These are phyloP conservation scores for Propithecus perrieri DNA, from an alignment of 2,797 vertebrate genomes.

Conservation along the genomic window DNA sequence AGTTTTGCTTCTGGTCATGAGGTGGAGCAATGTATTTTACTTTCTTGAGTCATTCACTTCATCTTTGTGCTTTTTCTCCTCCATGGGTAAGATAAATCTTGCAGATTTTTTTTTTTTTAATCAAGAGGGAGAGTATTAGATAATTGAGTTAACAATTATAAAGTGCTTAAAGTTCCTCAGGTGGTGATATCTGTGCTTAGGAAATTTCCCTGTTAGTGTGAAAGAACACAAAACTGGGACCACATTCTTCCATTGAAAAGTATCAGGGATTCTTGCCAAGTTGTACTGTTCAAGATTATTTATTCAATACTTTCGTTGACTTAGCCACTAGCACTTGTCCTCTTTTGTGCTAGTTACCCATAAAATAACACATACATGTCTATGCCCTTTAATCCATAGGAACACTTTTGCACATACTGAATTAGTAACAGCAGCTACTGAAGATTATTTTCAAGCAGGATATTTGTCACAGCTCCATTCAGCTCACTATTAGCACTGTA, in stretches of 20 bases:
- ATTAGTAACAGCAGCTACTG: background rate
- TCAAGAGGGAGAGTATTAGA: conserved; percentile 5
- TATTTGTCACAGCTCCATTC: background rate
- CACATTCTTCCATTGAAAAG: conserved; percentile 30
- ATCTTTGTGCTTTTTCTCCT: conserved; percentile 45
- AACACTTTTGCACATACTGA: background rate
- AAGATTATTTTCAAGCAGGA: background rate
- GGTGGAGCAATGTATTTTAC: background rate
- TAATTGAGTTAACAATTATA: conserved; percentile 3
- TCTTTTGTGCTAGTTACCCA: background rate
- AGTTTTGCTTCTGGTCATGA: background rate
- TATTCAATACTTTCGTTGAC: background rate
- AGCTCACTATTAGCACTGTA: background rate
- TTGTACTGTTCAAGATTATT: conserved; percentile 6
- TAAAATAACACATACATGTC: background rate
- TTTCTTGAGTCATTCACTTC: conserved; percentile 19
- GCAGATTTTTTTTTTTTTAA: background rate
- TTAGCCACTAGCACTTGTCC: background rate
- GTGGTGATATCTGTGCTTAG: conserved; percentile 28
- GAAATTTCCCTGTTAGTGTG: background rate
- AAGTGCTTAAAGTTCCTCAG: conserved; percentile 45
- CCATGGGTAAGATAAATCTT: conserved; percentile 1
- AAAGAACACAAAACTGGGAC: conserved; percentile 5
- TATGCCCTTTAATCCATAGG: background rate
- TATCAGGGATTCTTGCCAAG: conserved; percentile 14